These are phyloP conservation scores for Eulimnadia texana DNA, from an alignment of 1,140 invertebrate species.

Conservation along the genomic window DNA sequence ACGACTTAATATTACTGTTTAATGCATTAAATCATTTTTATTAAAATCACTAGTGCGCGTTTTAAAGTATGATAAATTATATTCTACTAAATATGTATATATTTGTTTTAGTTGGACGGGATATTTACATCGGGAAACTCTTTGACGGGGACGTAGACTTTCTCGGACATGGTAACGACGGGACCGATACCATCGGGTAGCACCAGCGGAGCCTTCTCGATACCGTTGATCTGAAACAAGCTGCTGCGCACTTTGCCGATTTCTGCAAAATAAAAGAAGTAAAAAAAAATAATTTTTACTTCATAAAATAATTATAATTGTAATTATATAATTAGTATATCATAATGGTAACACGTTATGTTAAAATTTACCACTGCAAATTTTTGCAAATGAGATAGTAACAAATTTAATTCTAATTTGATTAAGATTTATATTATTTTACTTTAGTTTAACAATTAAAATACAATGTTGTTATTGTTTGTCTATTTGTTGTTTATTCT, in stretches of 20 bases:
- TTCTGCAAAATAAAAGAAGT: constrained; percentile 62
- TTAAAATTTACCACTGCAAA: too few species aligned
- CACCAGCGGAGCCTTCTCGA: constrained; percentile 79
- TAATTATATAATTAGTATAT: not conserved
- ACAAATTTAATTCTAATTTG: too few species aligned
- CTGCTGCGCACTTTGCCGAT: constrained; percentile 92
- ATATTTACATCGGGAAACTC: constrained; percentile 97
- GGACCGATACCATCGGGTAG: constrained; percentile 87
- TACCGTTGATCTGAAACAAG: constrained; percentile 95
- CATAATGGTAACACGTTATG: too few species aligned
- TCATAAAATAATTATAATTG: not conserved
- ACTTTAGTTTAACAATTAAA: too few species aligned
- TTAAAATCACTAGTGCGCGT: constrained; percentile 7
- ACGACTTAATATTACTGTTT: too few species aligned
- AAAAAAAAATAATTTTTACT: not conserved
- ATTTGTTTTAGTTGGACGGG: not conserved
- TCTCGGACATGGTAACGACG: constrained; percentile 85
- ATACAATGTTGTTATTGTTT: too few species aligned
- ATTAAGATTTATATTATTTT: too few species aligned
- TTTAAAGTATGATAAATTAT: too few species aligned
- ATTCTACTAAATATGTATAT: constrained; percentile 11
- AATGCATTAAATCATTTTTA: not conserved
- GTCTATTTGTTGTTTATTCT: too few species aligned
- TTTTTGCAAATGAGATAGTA: too few species aligned
- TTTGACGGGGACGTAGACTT: constrained; percentile 98